phyloP scores from a whole-genome alignment of 2,797 vertebrate genomes.

The Macroramphosus scolopax region DNA sequence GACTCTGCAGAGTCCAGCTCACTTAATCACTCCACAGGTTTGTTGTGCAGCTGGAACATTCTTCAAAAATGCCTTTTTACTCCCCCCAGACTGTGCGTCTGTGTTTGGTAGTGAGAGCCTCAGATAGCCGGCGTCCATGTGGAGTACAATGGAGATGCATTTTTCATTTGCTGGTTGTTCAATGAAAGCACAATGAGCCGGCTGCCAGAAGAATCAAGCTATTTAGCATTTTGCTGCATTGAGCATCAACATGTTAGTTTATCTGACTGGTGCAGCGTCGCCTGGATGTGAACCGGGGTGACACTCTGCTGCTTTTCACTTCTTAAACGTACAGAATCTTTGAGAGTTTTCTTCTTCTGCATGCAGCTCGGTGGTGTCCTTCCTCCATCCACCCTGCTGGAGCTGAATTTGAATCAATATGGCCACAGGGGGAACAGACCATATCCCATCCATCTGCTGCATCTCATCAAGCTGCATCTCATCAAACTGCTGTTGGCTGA shows the following conservation, averaged over 20 bases:
- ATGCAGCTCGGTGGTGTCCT: constrained; percentile 13
- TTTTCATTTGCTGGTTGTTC: constrained; percentile 42
- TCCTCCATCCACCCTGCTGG: constrained; percentile 15
- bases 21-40: constrained; percentile 18
- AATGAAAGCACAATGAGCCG: constrained; percentile 8
- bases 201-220: constrained; percentile 9
- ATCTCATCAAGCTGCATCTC: too few relatives aligned
- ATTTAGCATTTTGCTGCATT: constrained; percentile 57
- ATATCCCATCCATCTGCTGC: constrained; percentile 63
- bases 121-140: constrained; percentile 8
- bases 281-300: constrained; percentile 1
- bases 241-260: constrained; percentile 19
- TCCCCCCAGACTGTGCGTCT: constrained; percentile 5
- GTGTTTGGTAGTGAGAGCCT: constrained; percentile 18
- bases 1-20: constrained; percentile 25
- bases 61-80: constrained; percentile 35
- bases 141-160: constrained; percentile 33
- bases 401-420: constrained; percentile 64
- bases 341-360: neutral
- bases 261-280: constrained; percentile 16
- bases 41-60: constrained; percentile 14
- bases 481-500: constrained; percentile 53
- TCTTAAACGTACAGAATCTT: constrained; percentile 17
- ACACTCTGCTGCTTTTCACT: constrained; percentile 14
- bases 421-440: constrained; percentile 49